phyloP scores from a whole-genome alignment of 2,797 vertebrate species.

The Coreius guichenoti region DNA sequence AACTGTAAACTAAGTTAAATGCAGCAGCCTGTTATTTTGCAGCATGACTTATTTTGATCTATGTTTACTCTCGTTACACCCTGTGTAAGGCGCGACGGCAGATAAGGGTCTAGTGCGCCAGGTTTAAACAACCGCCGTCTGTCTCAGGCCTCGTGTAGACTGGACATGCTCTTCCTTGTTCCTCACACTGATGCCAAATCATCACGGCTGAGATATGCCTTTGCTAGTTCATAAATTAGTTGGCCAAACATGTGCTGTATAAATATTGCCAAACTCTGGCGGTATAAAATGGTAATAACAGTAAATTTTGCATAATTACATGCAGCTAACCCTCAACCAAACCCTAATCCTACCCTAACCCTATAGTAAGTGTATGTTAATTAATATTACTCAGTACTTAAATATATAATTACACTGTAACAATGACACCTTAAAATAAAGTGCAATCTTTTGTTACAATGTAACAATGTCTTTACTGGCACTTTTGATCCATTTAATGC shows the following conservation, averaged over 20 bases:
- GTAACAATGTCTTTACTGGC: too few relatives aligned
- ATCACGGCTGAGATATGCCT: background rate
- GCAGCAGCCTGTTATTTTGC: background rate
- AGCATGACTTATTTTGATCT: background rate
- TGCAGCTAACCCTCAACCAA: too few relatives aligned
- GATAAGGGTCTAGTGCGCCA: slow-evolving; percentile 27
- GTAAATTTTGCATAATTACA: too few relatives aligned
- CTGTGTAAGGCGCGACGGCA: slow-evolving; percentile 6
- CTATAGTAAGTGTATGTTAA: too few relatives aligned
- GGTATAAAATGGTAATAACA: too few relatives aligned
- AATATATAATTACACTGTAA: too few relatives aligned
- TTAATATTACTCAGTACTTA: too few relatives aligned
- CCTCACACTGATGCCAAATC: background rate
- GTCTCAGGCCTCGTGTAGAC: background rate
- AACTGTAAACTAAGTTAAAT: too few relatives aligned
- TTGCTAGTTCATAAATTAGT: background rate
- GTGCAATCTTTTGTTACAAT: too few relatives aligned
- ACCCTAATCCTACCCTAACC: too few relatives aligned
- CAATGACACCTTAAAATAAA: too few relatives aligned
- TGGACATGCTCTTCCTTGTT: too few relatives aligned
- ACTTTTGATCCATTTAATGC: background rate
- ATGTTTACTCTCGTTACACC: slow-evolving; percentile 35
- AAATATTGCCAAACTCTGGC: background rate
- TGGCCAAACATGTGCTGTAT: background rate
- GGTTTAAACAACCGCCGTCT: slow-evolving; percentile 34